Conservation (phyloP, 2,113 vertebrate genomes). For the Phaethornis superciliosus region DNA sequence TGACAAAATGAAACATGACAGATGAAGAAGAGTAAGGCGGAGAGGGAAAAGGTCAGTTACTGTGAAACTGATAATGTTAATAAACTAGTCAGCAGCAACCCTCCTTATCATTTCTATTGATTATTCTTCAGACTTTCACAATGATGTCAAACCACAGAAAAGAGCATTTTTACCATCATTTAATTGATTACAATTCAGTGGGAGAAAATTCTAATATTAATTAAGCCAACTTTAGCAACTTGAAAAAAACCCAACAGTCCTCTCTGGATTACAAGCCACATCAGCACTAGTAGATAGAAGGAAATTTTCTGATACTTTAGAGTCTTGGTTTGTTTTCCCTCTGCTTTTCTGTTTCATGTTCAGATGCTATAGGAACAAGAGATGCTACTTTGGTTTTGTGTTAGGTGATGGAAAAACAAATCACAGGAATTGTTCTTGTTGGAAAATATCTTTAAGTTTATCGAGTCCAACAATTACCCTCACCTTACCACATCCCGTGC, state of each 20-base stretch:
- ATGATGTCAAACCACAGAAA: conserved; percentile 46
- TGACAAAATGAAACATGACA: conserved; percentile 61
- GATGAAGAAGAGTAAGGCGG: background rate
- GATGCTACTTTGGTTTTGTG: background rate
- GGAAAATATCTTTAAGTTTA: too few species aligned
- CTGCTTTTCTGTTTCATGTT: background rate
- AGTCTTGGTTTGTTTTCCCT: background rate
- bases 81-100: conserved; percentile 47
- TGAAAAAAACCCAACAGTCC: background rate
- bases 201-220: conserved; percentile 37
- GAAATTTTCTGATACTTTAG: background rate
- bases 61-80: conserved; percentile 61
- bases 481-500: too few species aligned
- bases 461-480: too few species aligned
- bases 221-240: background rate
- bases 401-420: background rate
- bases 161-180: conserved; percentile 19
- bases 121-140: conserved; percentile 18
- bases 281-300: background rate
- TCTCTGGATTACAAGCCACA: background rate
- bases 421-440: too few species aligned
- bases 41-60: conserved; percentile 56
- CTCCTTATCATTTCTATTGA: conserved; percentile 43
- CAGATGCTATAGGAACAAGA: background rate
- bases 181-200: conserved; percentile 51